phyloP scores from a whole-genome alignment of 1,140 invertebrate species.

The Euura saliciscinereae region DNA sequence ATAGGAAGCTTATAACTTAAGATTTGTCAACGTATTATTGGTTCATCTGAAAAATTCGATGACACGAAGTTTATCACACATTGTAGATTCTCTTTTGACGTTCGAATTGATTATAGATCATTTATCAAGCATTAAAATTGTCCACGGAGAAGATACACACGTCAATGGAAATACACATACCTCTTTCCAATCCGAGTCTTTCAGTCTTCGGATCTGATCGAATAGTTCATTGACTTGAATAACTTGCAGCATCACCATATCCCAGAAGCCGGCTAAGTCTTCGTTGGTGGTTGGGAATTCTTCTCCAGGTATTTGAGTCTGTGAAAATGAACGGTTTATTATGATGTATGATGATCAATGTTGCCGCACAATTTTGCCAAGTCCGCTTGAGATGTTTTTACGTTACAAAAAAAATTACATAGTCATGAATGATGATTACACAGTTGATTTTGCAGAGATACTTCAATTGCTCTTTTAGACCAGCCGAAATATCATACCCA shows the following conservation, averaged over 20 bases:
- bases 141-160: background rate
- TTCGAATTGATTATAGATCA: background rate
- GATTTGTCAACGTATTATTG: background rate
- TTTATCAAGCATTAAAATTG: slow-evolving; percentile 10
- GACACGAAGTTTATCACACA: background rate
- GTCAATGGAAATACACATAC: slow-evolving; percentile 31
- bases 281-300: slow-evolving; percentile 86
- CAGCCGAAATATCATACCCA: no score
- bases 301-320: slow-evolving; percentile 75
- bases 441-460: slow-evolving; percentile 11
- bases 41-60: background rate
- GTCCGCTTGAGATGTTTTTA: no score
- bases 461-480: background rate
- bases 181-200: slow-evolving; percentile 76
- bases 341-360: no score
- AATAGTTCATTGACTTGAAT: slow-evolving; percentile 81
- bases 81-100: background rate
- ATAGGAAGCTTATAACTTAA: background rate
- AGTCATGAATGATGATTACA: no score
- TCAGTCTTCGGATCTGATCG: slow-evolving; percentile 74
- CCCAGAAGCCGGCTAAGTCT: slow-evolving; percentile 95
- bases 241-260: slow-evolving; percentile 93
- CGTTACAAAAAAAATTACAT: no score
- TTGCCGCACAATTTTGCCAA: no score
- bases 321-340: slow-evolving; percentile 28